Evolutionary conservation across 2,113 vertebrate species (phyloP), one percentile per base, ranked within the genome.

Genomic region (Lophura nycthemera): DNA sequence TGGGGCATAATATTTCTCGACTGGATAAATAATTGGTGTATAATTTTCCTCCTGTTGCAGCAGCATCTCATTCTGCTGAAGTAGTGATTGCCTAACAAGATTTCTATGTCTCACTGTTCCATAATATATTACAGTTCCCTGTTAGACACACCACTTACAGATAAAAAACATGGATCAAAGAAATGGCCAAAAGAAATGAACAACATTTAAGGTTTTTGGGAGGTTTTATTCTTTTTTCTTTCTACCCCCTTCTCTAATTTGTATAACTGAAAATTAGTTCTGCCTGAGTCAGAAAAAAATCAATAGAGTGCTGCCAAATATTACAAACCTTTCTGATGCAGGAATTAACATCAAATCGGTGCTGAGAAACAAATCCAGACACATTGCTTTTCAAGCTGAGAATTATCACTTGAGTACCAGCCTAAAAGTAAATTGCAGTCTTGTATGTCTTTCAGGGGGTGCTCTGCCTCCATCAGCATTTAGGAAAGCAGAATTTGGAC

Each of bases 121-220:
- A 95, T 70, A 79, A 90, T 63, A 59, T 75, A 65, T 59, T 90
- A 88, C 77, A 76, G 57, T 88, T 90, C 47, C 88, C 71, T 83
- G 79, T 90, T 89, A 95, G 91, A 74, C 64, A 83, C 43, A 86
- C 32, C 1, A 16, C 8, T 52, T 91, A 74, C 21, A 88, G 90
- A 96, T 90, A 76, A 95, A 93, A 95, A 75, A 64, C 13, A 79
- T 0, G 42, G 90, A 93, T 89, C 84, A 95, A 96, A 96, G 94
- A 92, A 90, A 95, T 60, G 38, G 66, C 59, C 66, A 79, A 96
- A 95, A 83, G 89, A 96, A 92, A 96, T 38, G 42, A 96, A 66
- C 76, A 96, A 84, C 34, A 80, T 74, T 75, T 67, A 77, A 85
- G 65, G 6, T 8, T 18, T 74, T 77, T 85, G 59, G 13, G 52